Percentiles rank a stretch among this genome's conserved stretches.
These are phyloP conservation scores for Cylloceria caligata DNA, from an alignment of 2,888 invertebrate genomes.

Conservation along the genomic window DNA sequence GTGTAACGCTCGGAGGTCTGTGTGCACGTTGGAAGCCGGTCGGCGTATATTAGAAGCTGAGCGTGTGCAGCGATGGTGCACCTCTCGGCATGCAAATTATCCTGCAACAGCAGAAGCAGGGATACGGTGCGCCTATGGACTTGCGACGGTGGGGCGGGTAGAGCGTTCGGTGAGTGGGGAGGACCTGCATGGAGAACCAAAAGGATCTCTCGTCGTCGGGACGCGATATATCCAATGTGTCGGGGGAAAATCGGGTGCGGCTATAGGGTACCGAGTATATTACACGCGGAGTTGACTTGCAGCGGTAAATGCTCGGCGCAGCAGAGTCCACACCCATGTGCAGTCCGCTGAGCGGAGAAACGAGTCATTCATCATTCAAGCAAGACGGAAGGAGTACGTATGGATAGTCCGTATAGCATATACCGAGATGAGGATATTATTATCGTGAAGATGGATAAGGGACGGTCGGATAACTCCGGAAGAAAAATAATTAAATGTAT, in stretches of 20 bases:
- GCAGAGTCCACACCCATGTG: constrained; percentile 57
- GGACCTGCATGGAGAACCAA: constrained; percentile 48
- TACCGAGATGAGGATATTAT: constrained; percentile 62
- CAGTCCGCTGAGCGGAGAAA: constrained; percentile 62
- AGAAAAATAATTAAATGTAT: neutral
- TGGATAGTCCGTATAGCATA: constrained; percentile 67
- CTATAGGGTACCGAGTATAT: constrained; percentile 49
- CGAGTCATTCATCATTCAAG: constrained; percentile 79
- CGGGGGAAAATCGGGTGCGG: constrained; percentile 63
- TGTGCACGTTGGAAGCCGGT: constrained; percentile 48
- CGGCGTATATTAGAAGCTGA: constrained; percentile 48
- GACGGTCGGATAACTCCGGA: constrained; percentile 15
- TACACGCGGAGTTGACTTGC: constrained; percentile 55
- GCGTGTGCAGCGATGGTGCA: constrained; percentile 47
- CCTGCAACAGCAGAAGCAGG: constrained; percentile 50
- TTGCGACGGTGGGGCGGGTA: neutral
- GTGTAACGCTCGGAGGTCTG: constrained; percentile 38
- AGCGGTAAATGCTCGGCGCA: constrained; percentile 51
- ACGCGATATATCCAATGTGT: constrained; percentile 50
- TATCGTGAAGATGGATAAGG: constrained; percentile 36
- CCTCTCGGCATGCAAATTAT: constrained; percentile 70
- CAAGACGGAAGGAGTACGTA: constrained; percentile 47
- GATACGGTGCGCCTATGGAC: constrained; percentile 7
- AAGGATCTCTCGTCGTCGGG: constrained; percentile 58
- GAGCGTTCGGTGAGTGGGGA: constrained; percentile 9